Conservation (phyloP, 2,797 vertebrate genomes). For the Selene dorsalis region DNA sequence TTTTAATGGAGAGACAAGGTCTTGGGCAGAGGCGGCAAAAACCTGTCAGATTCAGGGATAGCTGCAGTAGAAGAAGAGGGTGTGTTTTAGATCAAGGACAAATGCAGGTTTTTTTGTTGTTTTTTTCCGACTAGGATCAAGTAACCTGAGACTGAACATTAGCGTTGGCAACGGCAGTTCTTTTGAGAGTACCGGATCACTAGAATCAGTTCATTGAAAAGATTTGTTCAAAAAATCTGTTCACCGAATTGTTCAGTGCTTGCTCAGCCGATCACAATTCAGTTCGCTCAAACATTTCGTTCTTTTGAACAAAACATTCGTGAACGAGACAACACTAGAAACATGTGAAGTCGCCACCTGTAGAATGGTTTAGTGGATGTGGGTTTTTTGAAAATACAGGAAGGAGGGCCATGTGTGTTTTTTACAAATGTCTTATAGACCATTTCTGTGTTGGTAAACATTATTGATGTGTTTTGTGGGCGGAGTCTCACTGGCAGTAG, state of each 20-base stretch:
- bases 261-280: too few species aligned
- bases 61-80: slow-evolving; percentile 39
- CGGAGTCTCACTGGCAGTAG: too few species aligned
- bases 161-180: too few species aligned
- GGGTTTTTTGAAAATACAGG: slow-evolving; percentile 36
- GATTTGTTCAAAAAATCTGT: too few species aligned
- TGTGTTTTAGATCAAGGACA: slow-evolving; percentile 30
- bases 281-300: too few species aligned
- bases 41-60: slow-evolving; percentile 34
- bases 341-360: slow-evolving; percentile 31
- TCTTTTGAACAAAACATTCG: too few species aligned
- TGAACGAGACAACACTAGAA: too few species aligned
- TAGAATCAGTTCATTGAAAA: too few species aligned
- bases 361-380: slow-evolving; percentile 30
- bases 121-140: slow-evolving; percentile 15
- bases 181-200: too few species aligned
- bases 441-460: too few species aligned
- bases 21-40: slow-evolving; percentile 29
- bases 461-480: too few species aligned
- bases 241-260: too few species aligned
- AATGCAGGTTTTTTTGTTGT: slow-evolving; percentile 11
- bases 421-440: slow-evolving; percentile 28
- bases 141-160: slow-evolving; percentile 38
- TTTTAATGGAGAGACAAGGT: slow-evolving; percentile 66
- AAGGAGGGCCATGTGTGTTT: slow-evolving; percentile 34